Percentiles rank a stretch among this genome's conserved stretches.
These are phyloP conservation scores for Microtus montanus DNA, from an alignment of 2,113 vertebrate genomes.

Conservation along the genomic window DNA sequence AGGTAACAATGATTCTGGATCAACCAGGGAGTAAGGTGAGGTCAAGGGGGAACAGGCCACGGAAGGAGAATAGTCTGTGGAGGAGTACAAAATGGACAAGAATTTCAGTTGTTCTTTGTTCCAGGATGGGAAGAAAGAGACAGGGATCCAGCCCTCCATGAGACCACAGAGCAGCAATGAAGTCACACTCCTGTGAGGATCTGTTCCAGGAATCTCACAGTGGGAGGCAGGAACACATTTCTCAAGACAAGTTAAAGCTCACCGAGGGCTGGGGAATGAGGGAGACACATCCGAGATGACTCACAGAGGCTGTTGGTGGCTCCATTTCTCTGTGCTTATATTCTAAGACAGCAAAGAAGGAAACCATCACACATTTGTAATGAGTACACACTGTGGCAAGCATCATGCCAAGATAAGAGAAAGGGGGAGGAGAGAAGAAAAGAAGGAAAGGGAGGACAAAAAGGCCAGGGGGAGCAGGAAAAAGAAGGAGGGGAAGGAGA, in stretches of 20 bases:
- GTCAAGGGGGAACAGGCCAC: background rate
- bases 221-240: too few species aligned
- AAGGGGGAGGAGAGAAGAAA: background rate
- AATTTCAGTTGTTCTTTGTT: slow-evolving; percentile 6
- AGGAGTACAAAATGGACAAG: background rate
- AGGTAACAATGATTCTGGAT: background rate
- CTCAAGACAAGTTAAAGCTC: background rate
- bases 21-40: background rate
- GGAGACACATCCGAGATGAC: background rate
- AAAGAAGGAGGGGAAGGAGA: background rate
- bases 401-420: background rate
- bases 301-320: background rate
- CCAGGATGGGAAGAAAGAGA: background rate
- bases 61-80: background rate
- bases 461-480: too few species aligned
- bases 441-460: background rate
- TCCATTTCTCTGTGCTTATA: background rate
- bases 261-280: background rate
- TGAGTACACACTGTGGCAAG: background rate
- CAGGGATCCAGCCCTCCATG: background rate
- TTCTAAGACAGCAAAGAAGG: background rate
- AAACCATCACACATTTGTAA: background rate
- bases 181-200: background rate
- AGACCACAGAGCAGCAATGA: background rate
- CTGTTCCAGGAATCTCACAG: background rate